Conservation (phyloP, 2,888 invertebrate genomes). For the Papilio elwesi region DNA sequence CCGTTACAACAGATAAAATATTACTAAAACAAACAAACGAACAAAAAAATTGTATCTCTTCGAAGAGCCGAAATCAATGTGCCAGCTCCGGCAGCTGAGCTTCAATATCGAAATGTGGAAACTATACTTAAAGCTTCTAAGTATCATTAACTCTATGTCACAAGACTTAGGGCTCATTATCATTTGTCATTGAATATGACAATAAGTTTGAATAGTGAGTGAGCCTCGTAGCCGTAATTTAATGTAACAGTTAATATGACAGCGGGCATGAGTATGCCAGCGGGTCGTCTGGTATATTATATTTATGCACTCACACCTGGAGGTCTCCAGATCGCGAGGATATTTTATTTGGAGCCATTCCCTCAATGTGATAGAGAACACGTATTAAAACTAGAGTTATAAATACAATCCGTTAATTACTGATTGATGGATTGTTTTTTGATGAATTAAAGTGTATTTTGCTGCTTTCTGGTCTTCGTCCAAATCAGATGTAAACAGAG, state of each 20-base stretch:
- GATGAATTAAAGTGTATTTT: not conserved
- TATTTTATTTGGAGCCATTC: constrained; percentile 78
- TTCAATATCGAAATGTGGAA: constrained; percentile 52
- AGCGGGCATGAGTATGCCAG: constrained; percentile 81
- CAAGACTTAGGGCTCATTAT: constrained; percentile 48
- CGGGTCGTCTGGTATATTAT: constrained; percentile 79
- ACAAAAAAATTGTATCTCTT: constrained; percentile 77
- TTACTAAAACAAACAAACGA: constrained; percentile 84
- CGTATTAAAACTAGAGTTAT: constrained; percentile 76
- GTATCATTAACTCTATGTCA: constrained; percentile 43
- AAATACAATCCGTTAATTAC: constrained; percentile 81
- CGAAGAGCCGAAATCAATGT: constrained; percentile 84
- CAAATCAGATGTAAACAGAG: no score
- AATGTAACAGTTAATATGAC: constrained; percentile 85
- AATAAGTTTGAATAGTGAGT: constrained; percentile 73
- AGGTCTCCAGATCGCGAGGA: constrained; percentile 70
- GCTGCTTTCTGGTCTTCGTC: not conserved
- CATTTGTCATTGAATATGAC: constrained; percentile 51
- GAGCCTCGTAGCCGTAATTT: constrained; percentile 80
- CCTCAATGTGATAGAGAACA: constrained; percentile 73
- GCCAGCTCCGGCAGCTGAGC: constrained; percentile 65
- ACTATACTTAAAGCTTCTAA: constrained; percentile 22
- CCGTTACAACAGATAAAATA: constrained; percentile 83
- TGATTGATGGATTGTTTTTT: constrained; percentile 64
- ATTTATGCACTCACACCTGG: constrained; percentile 84